Base-by-base conservation (phyloP, 1,140 invertebrate species). In the Brachionus manjavacas region DNA sequence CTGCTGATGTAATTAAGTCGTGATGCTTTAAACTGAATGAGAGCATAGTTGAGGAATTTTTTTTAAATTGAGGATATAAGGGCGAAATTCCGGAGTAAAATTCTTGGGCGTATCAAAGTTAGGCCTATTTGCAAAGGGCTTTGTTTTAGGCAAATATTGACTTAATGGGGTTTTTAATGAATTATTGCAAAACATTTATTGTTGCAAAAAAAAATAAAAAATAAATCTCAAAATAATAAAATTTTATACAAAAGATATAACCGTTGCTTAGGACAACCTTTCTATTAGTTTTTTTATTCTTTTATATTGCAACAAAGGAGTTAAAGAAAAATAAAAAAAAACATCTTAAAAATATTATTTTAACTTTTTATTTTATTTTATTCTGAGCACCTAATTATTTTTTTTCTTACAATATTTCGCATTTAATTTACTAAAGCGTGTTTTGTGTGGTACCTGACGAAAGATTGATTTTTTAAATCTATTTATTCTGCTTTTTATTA, bases 261-360 rank as follows among this genome's bases (percentile, higher is more conserved):
- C 16, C 31, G 68, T 72, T 72, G 68, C 68, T 72, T 72, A 11
- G 68, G 68, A 72, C 68, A 72, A 72, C 68, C 68, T 72, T 72
- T 72, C 8, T 39, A 7, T 72, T 43, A 41, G 14, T 72, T 72
- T 39, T 43, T 41, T 72, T 72, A n/a, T 72, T 72, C 28, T 68
- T 35, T 46, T n/a, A 46, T 60, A 20, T 60, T 20, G n/a, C 20
- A 20, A 60, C 4, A 60, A 60, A 60, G 16, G 16, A 60, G 16
- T 60, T 60, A 60, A 3, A 60, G 20, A 2, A 60, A 60, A 60
- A 60, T 20, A 60, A 60, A 60, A 4, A 60, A 60, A 60, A 20
- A 55, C 52, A 60, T 60, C 20, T 60, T 60, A 23, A 60, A 60
- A 60, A 60, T 60, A 60, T 60, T 60, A 60, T 60, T 60, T 60